Evolutionary conservation across 53 echinoderm and acorn worm genomes (phyloP).

Genomic region (Paracentrotus lividus): DNA sequence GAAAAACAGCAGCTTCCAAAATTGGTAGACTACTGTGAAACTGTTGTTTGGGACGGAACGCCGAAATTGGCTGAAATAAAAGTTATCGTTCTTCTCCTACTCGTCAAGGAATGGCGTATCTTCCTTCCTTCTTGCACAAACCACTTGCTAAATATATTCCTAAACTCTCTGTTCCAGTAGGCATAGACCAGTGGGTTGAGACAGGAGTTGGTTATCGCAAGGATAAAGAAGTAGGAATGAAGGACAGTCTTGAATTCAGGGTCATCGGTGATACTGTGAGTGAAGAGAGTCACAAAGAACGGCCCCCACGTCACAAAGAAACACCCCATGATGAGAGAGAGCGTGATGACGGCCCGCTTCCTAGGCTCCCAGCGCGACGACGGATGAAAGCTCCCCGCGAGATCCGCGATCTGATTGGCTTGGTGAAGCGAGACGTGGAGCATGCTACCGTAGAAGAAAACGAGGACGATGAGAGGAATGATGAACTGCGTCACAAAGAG

Average conservation of each 20-base stretch:
- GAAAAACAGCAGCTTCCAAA: not conserved
- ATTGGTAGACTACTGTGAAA: not conserved
- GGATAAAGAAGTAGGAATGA: constrained; percentile 71
- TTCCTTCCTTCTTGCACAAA: constrained; percentile 49
- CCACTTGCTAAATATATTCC: constrained; percentile 73
- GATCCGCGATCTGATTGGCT: constrained; percentile 75
- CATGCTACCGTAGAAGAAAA: constrained; percentile 82
- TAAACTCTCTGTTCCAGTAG: constrained; percentile 81
- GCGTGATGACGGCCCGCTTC: constrained; percentile 79
- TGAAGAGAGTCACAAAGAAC: constrained; percentile 73
- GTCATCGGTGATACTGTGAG: constrained; percentile 61
- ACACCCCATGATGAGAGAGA: constrained; percentile 84
- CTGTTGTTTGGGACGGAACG: not conserved
- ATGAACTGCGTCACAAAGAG: constrained; percentile 75
- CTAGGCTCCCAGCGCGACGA: constrained; percentile 62
- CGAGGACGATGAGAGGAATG: constrained; percentile 69
- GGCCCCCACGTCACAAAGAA: constrained; percentile 87
- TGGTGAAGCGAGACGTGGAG: constrained; percentile 76
- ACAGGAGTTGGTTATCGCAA: constrained; percentile 82
- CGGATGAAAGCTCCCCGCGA: constrained; percentile 59
- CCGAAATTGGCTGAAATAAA: constrained; percentile 47
- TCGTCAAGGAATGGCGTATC: constrained; percentile 18
- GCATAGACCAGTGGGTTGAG: constrained; percentile 85
- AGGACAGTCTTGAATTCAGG: constrained; percentile 61
- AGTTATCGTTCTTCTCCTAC: constrained; percentile 27